These are phyloP conservation scores for Characodon lateralis DNA, from an alignment of 2,797 vertebrate genomes.

Conservation along the genomic window DNA sequence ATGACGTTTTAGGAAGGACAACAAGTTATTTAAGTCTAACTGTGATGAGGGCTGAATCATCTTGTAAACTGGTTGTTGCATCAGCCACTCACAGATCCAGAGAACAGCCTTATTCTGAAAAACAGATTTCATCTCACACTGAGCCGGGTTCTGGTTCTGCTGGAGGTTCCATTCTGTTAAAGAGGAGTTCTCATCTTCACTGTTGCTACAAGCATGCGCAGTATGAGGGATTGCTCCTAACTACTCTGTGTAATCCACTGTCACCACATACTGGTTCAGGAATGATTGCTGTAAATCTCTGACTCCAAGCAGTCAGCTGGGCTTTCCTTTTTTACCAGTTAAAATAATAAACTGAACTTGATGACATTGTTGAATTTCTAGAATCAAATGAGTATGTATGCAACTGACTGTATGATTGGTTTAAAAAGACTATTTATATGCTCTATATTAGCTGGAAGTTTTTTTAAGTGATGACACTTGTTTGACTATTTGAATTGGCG, in stretches of 20 bases:
- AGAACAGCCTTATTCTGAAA: background rate
- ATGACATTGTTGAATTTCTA: background rate
- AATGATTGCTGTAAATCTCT: too few relatives aligned
- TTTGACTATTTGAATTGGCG: background rate
- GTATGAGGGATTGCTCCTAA: too few relatives aligned
- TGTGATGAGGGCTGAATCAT: background rate
- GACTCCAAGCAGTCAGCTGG: too few relatives aligned
- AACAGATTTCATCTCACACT: background rate
- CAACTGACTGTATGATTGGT: background rate
- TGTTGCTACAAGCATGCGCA: too few relatives aligned
- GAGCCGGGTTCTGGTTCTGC: too few relatives aligned
- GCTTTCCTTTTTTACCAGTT: too few relatives aligned
- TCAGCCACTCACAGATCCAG: background rate
- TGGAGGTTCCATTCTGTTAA: too few relatives aligned
- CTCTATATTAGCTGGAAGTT: background rate
- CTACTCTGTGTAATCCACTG: too few relatives aligned
- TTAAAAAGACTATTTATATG: background rate
- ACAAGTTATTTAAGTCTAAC: background rate
- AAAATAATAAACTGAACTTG: background rate
- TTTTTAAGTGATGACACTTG: background rate
- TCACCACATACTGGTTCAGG: too few relatives aligned
- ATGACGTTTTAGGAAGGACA: background rate
- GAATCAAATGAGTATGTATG: background rate
- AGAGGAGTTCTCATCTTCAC: too few relatives aligned
- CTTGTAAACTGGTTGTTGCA: background rate